A percentile compares a stretch with the other conserved stretches of the same genome.
These are phyloP conservation scores for Mythimna ferrago DNA, from an alignment of 2,888 invertebrate genomes.

Conservation along the genomic window DNA sequence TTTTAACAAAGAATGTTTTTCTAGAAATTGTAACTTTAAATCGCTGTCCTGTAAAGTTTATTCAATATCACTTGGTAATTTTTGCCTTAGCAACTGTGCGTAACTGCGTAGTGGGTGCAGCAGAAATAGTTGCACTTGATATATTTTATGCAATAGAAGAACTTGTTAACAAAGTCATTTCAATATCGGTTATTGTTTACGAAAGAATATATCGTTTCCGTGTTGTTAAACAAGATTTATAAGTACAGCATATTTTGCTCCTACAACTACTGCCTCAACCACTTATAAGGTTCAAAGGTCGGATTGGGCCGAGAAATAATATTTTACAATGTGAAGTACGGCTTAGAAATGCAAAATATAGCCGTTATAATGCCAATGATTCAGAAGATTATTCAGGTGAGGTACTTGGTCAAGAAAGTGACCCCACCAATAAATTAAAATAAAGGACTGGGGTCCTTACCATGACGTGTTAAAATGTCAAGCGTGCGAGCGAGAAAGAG, in stretches of 20 bases:
- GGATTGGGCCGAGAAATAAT: neutral
- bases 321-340: conserved; percentile 7
- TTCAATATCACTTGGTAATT: too few relatives aligned
- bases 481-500: too few relatives aligned
- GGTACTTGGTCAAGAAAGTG: too few relatives aligned
- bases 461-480: too few relatives aligned
- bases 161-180: conserved; percentile 1
- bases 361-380: too few relatives aligned
- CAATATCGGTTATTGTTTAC: neutral
- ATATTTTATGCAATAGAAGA: neutral
- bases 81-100: neutral
- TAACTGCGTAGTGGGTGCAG: neutral
- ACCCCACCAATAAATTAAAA: too few relatives aligned
- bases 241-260: neutral
- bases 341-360: conserved; percentile 2
- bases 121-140: conserved; percentile 1
- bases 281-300: conserved; percentile 6
- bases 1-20: too few relatives aligned
- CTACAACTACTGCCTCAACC: neutral
- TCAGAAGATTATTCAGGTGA: too few relatives aligned
- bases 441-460: too few relatives aligned
- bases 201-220: neutral
- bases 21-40: too few relatives aligned
- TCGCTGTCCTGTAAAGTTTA: too few relatives aligned
- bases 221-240: neutral